Conservation (phyloP, 1,140 invertebrate genomes). For the Saxidomus purpurata region DNA sequence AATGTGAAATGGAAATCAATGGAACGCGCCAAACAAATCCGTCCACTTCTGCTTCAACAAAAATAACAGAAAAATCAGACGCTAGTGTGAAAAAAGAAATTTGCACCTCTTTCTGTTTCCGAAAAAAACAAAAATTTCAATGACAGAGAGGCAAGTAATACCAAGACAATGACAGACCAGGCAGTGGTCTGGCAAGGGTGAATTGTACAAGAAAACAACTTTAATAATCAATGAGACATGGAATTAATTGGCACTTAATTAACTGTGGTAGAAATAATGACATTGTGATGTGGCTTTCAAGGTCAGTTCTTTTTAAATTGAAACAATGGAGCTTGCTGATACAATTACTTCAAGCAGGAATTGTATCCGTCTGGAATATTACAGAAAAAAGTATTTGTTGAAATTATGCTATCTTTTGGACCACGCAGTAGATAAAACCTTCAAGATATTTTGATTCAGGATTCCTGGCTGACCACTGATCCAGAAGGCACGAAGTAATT, state of each 20-base stretch:
- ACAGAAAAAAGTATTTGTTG: conserved; percentile 55
- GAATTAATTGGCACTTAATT: conserved; percentile 18
- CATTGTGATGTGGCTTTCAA: neutral
- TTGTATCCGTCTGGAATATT: neutral
- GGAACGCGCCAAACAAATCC: too few relatives aligned
- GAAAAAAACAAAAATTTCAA: neutral
- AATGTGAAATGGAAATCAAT: too few relatives aligned
- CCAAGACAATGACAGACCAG: neutral
- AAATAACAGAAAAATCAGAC: too few relatives aligned
- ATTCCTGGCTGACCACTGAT: conserved; percentile 49
- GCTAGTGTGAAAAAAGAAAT: neutral
- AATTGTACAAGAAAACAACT: neutral
- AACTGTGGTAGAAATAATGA: neutral
- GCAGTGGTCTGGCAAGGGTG: neutral
- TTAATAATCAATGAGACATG: conserved; percentile 8
- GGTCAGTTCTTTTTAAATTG: neutral
- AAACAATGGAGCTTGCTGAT: conserved; percentile 31
- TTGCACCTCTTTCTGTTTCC: neutral
- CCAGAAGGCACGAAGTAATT: neutral
- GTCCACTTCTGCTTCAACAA: too few relatives aligned
- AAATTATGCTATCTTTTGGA: conserved; percentile 50
- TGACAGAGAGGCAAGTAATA: neutral
- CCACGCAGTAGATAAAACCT: conserved; percentile 31
- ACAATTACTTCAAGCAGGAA: conserved; percentile 13
- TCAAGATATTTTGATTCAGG: neutral